These are phyloP conservation scores for Takifugu rubripes DNA, from an alignment of 2,797 vertebrate species.

Conservation along the genomic window DNA sequence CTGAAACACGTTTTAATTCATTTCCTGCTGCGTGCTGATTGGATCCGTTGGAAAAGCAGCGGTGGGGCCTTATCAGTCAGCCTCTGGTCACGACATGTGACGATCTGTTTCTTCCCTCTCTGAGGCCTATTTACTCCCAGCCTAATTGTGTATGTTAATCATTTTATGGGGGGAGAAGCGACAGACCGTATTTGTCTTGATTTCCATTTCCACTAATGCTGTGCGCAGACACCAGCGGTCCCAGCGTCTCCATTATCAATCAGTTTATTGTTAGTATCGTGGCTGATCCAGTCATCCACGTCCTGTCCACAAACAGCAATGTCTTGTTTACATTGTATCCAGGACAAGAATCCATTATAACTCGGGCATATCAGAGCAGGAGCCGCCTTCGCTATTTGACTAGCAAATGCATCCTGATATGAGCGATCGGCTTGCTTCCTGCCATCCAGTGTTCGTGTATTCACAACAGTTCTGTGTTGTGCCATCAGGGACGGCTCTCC, in stretches of 20 bases:
- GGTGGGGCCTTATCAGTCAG: background rate
- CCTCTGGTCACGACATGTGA: background rate
- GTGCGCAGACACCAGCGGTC: constrained; percentile 1
- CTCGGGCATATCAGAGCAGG: background rate
- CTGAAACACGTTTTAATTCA: too few relatives aligned
- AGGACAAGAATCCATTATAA: constrained; percentile 10
- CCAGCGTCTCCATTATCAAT: constrained; percentile 21
- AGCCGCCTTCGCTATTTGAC: constrained; percentile 42
- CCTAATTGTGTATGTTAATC: constrained; percentile 1
- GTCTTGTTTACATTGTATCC: constrained; percentile 32
- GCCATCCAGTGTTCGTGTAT: background rate
- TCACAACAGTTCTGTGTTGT: constrained; percentile 7
- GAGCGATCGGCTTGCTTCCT: background rate
- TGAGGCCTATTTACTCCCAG: background rate
- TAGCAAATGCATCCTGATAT: constrained; percentile 58
- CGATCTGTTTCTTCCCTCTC: background rate
- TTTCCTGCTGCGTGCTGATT: too few relatives aligned
- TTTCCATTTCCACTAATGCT: constrained; percentile 26
- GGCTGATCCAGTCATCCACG: constrained; percentile 25
- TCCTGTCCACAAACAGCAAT: constrained; percentile 17
- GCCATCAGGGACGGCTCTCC: too few relatives aligned
- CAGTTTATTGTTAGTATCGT: constrained; percentile 19
- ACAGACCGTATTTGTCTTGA: constrained; percentile 13
- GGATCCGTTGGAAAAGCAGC: too few relatives aligned
- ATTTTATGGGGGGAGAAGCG: background rate